A percentile compares a stretch with the other conserved stretches of the same genome.
phyloP scores from a whole-genome alignment of 2,797 vertebrate genomes.

The Picus viridis region DNA sequence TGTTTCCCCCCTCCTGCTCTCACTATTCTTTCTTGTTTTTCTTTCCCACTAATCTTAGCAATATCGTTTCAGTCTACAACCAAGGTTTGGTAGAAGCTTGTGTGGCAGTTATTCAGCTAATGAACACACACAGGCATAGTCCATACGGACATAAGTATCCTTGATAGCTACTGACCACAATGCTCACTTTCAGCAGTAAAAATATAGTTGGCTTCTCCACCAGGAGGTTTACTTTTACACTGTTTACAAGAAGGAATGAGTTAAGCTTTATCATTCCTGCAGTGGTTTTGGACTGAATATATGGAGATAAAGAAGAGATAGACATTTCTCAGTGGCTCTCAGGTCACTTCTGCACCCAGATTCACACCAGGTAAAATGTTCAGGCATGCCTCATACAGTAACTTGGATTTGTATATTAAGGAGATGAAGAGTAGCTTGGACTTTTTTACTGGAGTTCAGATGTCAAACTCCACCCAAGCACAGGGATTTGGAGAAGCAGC shows the following conservation, averaged over 20 bases:
- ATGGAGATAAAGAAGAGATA: background rate
- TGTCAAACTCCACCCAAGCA: background rate
- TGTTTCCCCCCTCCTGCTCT: background rate
- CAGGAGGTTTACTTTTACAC: background rate
- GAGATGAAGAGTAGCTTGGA: background rate
- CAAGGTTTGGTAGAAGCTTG: background rate
- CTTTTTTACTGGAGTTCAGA: background rate
- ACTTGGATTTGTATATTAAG: background rate
- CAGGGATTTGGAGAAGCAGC: background rate
- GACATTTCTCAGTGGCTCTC: background rate
- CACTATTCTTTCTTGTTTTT: background rate
- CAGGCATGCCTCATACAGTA: background rate
- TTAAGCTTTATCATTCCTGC: background rate
- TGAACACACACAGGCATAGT: background rate
- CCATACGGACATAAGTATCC: background rate
- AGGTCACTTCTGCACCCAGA: background rate
- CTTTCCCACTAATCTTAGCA: background rate
- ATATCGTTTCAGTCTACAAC: background rate
- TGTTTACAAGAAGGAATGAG: background rate
- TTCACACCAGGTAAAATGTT: background rate
- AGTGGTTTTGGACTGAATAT: background rate
- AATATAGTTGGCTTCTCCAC: background rate
- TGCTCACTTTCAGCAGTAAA: background rate
- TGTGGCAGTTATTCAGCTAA: background rate
- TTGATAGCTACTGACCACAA: background rate